Base-by-base conservation (phyloP, 2,888 invertebrate species). In the Selenia dentaria region DNA sequence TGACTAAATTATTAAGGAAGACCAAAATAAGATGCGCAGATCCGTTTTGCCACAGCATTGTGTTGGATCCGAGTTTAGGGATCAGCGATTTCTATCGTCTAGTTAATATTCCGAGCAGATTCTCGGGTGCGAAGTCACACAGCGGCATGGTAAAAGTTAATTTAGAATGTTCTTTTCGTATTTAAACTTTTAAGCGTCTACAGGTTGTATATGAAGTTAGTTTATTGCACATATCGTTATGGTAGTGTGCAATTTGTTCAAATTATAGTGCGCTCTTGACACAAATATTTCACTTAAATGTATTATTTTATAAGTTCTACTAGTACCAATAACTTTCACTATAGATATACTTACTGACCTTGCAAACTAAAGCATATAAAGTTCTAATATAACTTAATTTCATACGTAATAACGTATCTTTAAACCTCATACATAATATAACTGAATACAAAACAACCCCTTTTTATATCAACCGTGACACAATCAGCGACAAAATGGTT, bases 1-100 rank as follows among this genome's bases (percentile, higher is more conserved):
- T 90, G 88, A 88, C 87, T 78, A 83, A 85, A 86, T 84, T 89
- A 87, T 82, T 79, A 84, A 89, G 66, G 59, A 65, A 61, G 66
- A 67, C 75, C 81, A 77, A 84, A 87, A 83, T 87, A 86, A 85
- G 84, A 85, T 72, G 77, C 72, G 76, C 82, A 79, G 74, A 81
- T 80, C 77, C 79, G 76, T 72, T 80, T 81, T 74, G 67, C 80
- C 72, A 70, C 74, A 74, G 78, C 76, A 81, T 80, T 83, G 80
- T 84, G 82, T 81, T 76, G 78, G 73, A 66, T 66, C 73, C 67
- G 73, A 74, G 77, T 79, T 79, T 67, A 63, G 74, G 79, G 75
- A 87, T 83, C 83, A 78, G 78, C 75, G 82, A 86, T 84, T 81
- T 79, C 78, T 79, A 85, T 82, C 78, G 73, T 54, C 79, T 86